Evolutionary conservation across 1,140 invertebrate species (phyloP).

Genomic region (Drosophila busckii): DNA sequence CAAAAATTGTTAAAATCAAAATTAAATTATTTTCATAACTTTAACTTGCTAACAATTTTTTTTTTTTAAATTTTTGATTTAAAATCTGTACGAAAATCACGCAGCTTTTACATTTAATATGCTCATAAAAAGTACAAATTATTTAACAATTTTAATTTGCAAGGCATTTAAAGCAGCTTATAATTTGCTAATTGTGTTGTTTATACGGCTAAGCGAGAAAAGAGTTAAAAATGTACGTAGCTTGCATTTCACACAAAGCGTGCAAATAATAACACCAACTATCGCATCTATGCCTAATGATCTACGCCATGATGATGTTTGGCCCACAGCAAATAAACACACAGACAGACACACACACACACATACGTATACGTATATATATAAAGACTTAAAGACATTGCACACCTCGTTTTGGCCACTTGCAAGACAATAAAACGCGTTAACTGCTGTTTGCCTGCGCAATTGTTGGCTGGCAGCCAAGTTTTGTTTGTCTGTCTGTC

Average conservation of each 20-base stretch:
- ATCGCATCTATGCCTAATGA: constrained; percentile 52
- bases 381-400: neutral
- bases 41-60: too few relatives aligned
- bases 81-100: too few relatives aligned
- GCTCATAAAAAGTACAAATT: too few relatives aligned
- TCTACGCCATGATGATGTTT: constrained; percentile 52
- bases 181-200: too few relatives aligned
- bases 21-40: too few relatives aligned
- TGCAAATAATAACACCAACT: constrained; percentile 77
- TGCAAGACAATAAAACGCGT: constrained; percentile 73
- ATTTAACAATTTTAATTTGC: too few relatives aligned
- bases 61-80: too few relatives aligned
- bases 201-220: too few relatives aligned
- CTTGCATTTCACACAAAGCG: constrained; percentile 63
- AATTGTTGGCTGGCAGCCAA: constrained; percentile 49
- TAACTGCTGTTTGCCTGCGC: constrained; percentile 63
- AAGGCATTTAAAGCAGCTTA: too few relatives aligned
- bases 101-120: too few relatives aligned
- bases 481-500: constrained; percentile 45
- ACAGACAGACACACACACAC: constrained; percentile 32
- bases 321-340: constrained; percentile 15
- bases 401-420: constrained; percentile 27
- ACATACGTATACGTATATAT: constrained; percentile 10
- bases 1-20: too few relatives aligned
- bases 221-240: too few relatives aligned